A percentile compares a stretch with the other conserved stretches of the same genome.
phyloP scores from a whole-genome alignment of 2,797 vertebrate species.

The Alectoris magna region DNA sequence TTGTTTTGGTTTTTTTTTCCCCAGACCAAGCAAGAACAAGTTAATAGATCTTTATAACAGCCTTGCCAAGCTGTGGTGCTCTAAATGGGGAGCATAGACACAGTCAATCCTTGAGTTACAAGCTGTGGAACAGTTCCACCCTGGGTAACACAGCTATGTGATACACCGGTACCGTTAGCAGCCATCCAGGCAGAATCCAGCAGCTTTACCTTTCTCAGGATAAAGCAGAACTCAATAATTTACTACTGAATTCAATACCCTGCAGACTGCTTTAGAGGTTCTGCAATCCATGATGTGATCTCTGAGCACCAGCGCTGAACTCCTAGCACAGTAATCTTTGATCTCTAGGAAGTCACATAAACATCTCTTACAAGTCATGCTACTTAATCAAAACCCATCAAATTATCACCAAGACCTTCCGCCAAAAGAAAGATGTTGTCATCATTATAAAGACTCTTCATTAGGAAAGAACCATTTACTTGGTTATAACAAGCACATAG shows the following conservation, averaged over 20 bases:
- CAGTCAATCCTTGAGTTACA: background rate
- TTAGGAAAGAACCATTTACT: background rate
- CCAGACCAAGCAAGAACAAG: background rate
- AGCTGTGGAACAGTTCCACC: background rate
- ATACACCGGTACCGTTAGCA: rapidly evolving
- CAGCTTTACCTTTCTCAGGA: background rate
- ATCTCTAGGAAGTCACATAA: background rate
- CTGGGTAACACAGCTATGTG: background rate
- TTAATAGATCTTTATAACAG: background rate
- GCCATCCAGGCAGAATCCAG: background rate
- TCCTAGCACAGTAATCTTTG: background rate
- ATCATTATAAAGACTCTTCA: background rate
- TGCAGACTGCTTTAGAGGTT: background rate
- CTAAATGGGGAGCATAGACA: rapidly evolving
- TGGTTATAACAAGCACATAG: background rate
- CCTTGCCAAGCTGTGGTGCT: background rate
- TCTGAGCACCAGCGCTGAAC: background rate
- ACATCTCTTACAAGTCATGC: background rate
- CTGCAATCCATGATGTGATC: background rate
- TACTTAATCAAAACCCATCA: background rate
- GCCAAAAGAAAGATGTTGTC: background rate
- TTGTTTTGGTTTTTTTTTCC: background rate
- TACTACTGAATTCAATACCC: background rate
- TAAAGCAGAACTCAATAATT: background rate
- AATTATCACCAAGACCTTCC: background rate